Evolutionary conservation across 2,888 invertebrate genomes (phyloP), one percentile per base, ranked within the genome.

Genomic region (Leucozona laternaria): DNA sequence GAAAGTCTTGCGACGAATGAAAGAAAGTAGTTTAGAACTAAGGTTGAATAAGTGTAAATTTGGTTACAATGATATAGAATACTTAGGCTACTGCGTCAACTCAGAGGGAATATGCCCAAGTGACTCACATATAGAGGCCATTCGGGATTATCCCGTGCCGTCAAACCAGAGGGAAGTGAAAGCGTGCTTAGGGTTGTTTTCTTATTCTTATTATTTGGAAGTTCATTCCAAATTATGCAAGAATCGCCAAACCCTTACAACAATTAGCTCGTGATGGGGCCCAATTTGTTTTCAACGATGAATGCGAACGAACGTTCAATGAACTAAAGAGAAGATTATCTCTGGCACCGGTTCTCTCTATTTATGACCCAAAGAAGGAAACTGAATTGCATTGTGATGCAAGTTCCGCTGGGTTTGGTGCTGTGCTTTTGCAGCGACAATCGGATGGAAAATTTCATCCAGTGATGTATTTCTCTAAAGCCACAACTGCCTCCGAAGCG

Each of bases 341-440:
- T 22, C 5, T 50, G 48, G 22, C 22, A 43, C 89, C 88, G 31
- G 79, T 90, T 28, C 78, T 91, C 15, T 85, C 89, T 5, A 75
- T 91, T 1, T 91, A 89, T 71, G 80, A 89, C 37, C 89, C 89
- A 11, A 37, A 68, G 79, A 53, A 40, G 2, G 70, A 78, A 48
- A 89, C 89, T 13, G 89, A 90, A 76, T 62, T 90, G 2, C 90
- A 91, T 73, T 90, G 89, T 6, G 90, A 90, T 75, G 90, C 90
- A 1, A 89, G 89, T 68, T 48, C 77, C 6, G 17, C 87, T 0
- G 90, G 90, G 0, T 77, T 89, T 31, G 90, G 90, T n/a, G 89
- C 89, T 2, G 88, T 90, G 4, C 43, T 90, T 7, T 31, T 91
- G 28, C 89, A 89, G n/a, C n/a, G n/a, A n/a, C n/a, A n/a, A n/a